Percentiles rank a stretch among this genome's conserved stretches.
Conservation (phyloP, 2,888 invertebrate genomes). For the Patella caerulea region DNA sequence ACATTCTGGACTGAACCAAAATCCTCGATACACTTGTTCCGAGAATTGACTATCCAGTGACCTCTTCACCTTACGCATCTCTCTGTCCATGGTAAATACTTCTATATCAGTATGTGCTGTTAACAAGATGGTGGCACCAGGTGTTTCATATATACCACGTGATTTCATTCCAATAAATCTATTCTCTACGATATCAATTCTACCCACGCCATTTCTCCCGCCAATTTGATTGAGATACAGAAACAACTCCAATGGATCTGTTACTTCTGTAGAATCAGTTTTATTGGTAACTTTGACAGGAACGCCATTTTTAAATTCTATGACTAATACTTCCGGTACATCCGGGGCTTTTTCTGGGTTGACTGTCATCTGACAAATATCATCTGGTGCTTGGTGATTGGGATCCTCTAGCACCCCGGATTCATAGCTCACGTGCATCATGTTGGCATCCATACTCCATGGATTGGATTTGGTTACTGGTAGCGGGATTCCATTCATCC, state of each 20-base stretch:
- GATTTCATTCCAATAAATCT: conserved; percentile 84
- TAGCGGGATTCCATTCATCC: conserved; percentile 79
- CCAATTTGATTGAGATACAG: conserved; percentile 81
- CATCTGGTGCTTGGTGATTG: conserved; percentile 78
- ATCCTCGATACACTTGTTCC: conserved; percentile 87
- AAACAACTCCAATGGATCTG: conserved; percentile 78
- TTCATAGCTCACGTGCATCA: conserved; percentile 88
- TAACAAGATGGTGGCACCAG: conserved; percentile 83
- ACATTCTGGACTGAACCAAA: conserved; percentile 90
- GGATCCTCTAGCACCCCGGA: conserved; percentile 88
- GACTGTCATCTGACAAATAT: conserved; percentile 83
- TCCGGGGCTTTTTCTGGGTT: conserved; percentile 78
- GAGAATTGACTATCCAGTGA: conserved; percentile 81
- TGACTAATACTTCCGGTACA: conserved; percentile 76
- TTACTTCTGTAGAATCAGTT: conserved; percentile 55
- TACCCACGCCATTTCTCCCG: conserved; percentile 82
- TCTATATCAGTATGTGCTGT: conserved; percentile 85
- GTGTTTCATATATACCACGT: conserved; percentile 82
- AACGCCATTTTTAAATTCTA: conserved; percentile 77
- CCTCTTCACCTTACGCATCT: conserved; percentile 83
- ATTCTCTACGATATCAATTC: conserved; percentile 90
- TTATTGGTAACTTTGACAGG: conserved; percentile 70
- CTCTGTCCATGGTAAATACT: conserved; percentile 83
- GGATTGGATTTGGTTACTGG: conserved; percentile 85
- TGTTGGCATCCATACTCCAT: conserved; percentile 90